Conservation (phyloP, 2,113 vertebrate genomes). For the Clarias macrocephalus region DNA sequence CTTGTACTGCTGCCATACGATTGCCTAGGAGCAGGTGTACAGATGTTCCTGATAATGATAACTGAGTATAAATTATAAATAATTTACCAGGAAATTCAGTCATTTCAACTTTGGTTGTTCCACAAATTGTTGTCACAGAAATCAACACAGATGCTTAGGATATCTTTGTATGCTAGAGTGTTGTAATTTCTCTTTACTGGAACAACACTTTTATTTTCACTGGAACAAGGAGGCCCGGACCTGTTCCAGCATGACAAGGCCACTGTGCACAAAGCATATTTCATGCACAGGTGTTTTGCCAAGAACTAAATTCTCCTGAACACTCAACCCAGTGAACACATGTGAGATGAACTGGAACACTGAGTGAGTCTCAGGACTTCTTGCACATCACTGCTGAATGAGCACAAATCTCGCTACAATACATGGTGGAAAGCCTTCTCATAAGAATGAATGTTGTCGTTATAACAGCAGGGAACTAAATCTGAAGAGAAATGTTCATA, state of each 20-base stretch:
- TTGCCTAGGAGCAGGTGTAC: neutral
- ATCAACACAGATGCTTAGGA: neutral
- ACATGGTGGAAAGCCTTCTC: neutral
- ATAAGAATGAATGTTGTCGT: neutral
- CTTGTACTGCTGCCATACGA: neutral
- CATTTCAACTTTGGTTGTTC: neutral
- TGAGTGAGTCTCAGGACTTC: rapidly evolving
- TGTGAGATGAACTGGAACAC: neutral
- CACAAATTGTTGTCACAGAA: neutral
- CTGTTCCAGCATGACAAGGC: neutral
- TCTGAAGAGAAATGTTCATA: neutral
- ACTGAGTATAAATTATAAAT: neutral
- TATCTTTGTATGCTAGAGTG: neutral
- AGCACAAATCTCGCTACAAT: neutral
- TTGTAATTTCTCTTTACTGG: neutral
- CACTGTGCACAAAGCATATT: neutral
- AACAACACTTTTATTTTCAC: too few relatives aligned
- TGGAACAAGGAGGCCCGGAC: neutral
- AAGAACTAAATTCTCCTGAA: neutral
- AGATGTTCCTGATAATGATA: neutral
- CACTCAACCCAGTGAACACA: neutral
- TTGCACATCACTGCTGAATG: neutral
- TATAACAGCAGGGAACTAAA: neutral
- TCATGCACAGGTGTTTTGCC: neutral
- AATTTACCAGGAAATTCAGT: neutral